Base-by-base conservation (phyloP, 2,888 invertebrate genomes). In the Trichopoda pennipes region DNA sequence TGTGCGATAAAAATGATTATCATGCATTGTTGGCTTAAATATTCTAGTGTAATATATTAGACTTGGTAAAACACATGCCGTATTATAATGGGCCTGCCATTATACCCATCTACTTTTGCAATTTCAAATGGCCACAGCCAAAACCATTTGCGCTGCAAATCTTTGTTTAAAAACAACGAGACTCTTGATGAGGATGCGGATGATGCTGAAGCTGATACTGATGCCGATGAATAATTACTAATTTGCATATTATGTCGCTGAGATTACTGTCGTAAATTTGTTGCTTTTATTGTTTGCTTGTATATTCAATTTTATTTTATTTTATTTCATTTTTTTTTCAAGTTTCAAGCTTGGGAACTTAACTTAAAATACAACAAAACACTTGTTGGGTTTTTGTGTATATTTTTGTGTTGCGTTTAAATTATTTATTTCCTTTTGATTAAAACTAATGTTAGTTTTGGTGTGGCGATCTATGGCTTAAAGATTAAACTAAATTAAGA, bases 231-330 rank as follows among this genome's bases (percentile, higher is more conserved):
- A 28, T 28, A 75, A 53, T 49, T 72, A 44, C 70, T 75, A 82
- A 82, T 82, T 82, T 82, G 75, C 82, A 82, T 81, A 75, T 81
- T 78, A 78, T 82, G 75, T 78, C 74, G 64, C 55, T 75, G 70
- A 70, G 81, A 81, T 78, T 81, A 78, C 70, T 81, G 81, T 75
- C 78, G 78, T 79, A 82, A 82, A 79, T 75, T 79, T 75, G 78
- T 56, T 82, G 82, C 75, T 79, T 61, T 44, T 55, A 51, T 70
- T 47, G 72, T 68, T 44, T 55, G 51, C 19, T 78, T 64, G 51
- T 38, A 70, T 81, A 68, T 58, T 32, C 44, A n/a, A n/a, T n/a
- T 35, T 73, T 73, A 61, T 23, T 17, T 9, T 19, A 17, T 69
- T 66, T 3, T 9, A 49, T 75, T 10, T 17, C n/a, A n/a, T n/a